Evolutionary conservation across 2,113 vertebrate genomes (phyloP).

Genomic region (Cebus imitator): DNA sequence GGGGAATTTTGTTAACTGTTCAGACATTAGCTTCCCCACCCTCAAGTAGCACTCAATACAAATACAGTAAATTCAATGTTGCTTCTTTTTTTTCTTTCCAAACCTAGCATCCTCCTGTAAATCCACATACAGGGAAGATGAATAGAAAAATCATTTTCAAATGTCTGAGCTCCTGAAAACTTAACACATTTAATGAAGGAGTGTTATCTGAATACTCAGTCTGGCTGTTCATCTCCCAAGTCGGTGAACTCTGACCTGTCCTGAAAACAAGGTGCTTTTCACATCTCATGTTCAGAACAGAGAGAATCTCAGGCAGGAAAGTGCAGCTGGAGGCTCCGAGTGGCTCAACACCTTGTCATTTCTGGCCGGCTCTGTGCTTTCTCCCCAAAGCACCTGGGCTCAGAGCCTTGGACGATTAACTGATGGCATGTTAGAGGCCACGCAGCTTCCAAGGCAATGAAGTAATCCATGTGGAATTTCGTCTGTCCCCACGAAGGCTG

Average conservation of each 20-base stretch:
- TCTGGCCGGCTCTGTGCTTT: neutral
- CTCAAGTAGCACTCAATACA: accelerated
- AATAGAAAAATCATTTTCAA: neutral
- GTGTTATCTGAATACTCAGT: accelerated
- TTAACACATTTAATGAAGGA: accelerated
- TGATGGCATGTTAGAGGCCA: neutral
- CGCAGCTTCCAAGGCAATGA: neutral
- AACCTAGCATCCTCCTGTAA: neutral
- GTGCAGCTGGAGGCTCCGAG: neutral
- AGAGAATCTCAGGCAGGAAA: neutral
- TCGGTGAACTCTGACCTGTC: neutral
- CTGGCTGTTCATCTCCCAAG: accelerated
- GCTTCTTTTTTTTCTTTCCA: neutral
- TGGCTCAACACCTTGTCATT: constrained; percentile 51
- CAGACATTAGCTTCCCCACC: accelerated
- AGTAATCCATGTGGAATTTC: neutral
- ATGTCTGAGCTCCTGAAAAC: neutral
- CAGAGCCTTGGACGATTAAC: neutral
- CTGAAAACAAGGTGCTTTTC: neutral
- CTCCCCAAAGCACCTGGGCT: constrained; percentile 17
- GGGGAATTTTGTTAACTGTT: accelerated
- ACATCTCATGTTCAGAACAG: neutral
- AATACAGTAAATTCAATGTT: accelerated
- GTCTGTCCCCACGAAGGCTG: neutral
- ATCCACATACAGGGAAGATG: neutral